phyloP scores from a whole-genome alignment of 2,797 vertebrate genomes.

The Coilia nasus region DNA sequence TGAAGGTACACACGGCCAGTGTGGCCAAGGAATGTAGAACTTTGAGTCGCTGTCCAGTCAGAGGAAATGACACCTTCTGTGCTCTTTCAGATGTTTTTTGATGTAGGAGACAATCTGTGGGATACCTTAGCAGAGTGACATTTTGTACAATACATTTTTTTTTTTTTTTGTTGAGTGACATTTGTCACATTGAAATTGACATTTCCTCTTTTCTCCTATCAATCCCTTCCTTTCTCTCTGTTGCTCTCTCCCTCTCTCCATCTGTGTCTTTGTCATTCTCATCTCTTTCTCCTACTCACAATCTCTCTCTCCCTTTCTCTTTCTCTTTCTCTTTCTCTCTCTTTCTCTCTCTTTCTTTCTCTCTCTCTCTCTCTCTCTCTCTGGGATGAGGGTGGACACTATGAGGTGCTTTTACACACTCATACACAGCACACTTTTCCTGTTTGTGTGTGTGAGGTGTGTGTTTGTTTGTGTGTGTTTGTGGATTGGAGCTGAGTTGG shows the following conservation, averaged over 20 bases:
- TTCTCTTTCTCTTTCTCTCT: background rate
- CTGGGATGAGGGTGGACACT: slow-evolving; percentile 46
- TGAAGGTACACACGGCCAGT: no score
- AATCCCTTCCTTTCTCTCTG: background rate
- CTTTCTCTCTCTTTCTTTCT: background rate
- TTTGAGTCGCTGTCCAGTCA: no score
- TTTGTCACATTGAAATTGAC: no score
- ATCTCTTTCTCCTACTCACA: background rate
- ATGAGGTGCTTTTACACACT: slow-evolving; percentile 31
- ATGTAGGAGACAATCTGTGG: no score
- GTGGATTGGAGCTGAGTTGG: background rate
- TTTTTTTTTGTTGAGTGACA: no score
- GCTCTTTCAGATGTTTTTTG: no score
- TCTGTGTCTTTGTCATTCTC: background rate
- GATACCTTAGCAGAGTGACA: no score
- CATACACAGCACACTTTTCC: background rate
- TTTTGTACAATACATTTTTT: no score
- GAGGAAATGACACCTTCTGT: no score
- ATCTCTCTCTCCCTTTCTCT: background rate
- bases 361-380: background rate
- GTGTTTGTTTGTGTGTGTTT: background rate
- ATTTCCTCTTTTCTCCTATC: no score
- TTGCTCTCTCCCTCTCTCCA: background rate
- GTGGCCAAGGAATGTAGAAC: no score
- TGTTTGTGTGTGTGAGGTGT: background rate